A percentile compares a stretch with the other conserved stretches of the same genome.
Evolutionary conservation across 2,888 invertebrate genomes (phyloP).

Genomic region (Folsomia candida): DNA sequence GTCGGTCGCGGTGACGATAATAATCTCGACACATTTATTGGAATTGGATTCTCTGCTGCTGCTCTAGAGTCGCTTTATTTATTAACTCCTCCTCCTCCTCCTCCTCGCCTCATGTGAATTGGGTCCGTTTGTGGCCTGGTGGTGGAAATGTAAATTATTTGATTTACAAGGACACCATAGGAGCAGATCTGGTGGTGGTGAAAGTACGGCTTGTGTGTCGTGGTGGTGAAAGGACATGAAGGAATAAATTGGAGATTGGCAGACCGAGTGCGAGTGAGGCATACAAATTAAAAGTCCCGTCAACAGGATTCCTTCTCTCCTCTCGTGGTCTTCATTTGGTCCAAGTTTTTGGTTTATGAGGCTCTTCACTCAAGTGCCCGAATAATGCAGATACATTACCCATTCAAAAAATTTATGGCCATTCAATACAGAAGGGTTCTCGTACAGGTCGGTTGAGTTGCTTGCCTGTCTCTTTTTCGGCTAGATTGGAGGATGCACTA

Average conservation of each 20-base stretch:
- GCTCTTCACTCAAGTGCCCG: conserved; percentile 4
- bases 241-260: not conserved
- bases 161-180: no score
- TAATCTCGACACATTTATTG: no score
- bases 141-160: not conserved
- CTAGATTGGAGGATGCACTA: not conserved
- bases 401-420: conserved; percentile 18
- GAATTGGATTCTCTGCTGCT: no score
- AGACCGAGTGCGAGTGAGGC: not conserved
- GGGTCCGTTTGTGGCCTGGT: no score
- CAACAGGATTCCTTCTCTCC: not conserved
- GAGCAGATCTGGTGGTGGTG: no score
- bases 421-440: conserved; percentile 22
- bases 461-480: not conserved
- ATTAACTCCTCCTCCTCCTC: no score
- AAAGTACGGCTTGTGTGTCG: no score
- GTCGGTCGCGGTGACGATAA: no score
- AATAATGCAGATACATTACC: conserved; percentile 33
- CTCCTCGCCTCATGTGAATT: no score
- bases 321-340: conserved; percentile 12
- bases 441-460: conserved; percentile 15
- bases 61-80: no score
- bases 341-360: conserved; percentile 27
- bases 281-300: conserved; percentile 11
- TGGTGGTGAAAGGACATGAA: not conserved